phyloP scores from a whole-genome alignment of 2,113 vertebrate genomes.

The Lates calcarifer region DNA sequence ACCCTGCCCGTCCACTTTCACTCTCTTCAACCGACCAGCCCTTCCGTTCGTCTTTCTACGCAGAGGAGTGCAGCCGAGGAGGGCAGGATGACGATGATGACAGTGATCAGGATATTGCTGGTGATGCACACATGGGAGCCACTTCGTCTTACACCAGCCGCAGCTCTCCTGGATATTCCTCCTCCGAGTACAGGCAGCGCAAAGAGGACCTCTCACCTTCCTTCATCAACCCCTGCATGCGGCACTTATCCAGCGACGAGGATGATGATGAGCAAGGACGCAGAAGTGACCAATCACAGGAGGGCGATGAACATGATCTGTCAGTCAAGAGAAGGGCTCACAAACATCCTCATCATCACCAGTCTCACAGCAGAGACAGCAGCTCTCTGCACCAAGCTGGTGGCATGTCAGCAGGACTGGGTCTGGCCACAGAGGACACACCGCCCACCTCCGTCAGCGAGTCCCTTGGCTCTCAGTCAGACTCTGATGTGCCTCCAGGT shows the following conservation, averaged over 20 bases:
- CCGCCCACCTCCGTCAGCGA: constrained; percentile 96
- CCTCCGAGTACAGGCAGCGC: constrained; percentile 86
- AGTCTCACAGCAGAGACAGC: constrained; percentile 74
- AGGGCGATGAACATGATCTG: constrained; percentile 80
- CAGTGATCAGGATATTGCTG: constrained; percentile 79
- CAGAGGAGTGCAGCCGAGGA: constrained; percentile 72
- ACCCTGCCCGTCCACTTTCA: constrained; percentile 87
- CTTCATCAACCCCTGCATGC: constrained; percentile 93
- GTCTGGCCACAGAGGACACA: constrained; percentile 89
- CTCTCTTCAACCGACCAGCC: constrained; percentile 87
- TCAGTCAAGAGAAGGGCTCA: constrained; percentile 86
- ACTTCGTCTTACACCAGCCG: constrained; percentile 79
- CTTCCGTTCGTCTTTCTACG: constrained; percentile 83
- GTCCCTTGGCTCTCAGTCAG: constrained; percentile 93
- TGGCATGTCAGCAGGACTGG: constrained; percentile 70
- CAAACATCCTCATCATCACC: constrained; percentile 85
- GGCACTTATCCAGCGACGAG: constrained; percentile 89
- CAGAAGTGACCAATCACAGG: constrained; percentile 81
- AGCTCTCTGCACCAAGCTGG: constrained; percentile 72
- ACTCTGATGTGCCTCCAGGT: constrained; percentile 92
- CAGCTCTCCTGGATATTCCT: constrained; percentile 83
- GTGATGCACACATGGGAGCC: constrained; percentile 77
- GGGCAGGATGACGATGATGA: constrained; percentile 75
- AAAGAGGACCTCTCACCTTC: constrained; percentile 95
- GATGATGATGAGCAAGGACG: constrained; percentile 86